A percentile compares a stretch with the other conserved stretches of the same genome.
Evolutionary conservation across 1,140 invertebrate species (phyloP).

Genomic region (Macrobrachium rosenbergii): DNA sequence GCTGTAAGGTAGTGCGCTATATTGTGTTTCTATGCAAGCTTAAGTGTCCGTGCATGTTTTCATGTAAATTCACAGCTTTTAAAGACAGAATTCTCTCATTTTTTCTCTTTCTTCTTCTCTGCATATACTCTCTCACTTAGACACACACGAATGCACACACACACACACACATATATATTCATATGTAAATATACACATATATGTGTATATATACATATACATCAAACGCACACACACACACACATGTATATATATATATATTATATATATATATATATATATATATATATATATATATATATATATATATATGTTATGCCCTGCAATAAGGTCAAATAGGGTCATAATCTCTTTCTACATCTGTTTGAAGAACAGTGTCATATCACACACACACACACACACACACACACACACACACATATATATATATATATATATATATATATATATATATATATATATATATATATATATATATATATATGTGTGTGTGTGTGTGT

Average conservation of each 20-base stretch:
- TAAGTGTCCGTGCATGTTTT: no score
- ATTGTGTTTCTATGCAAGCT: no score
- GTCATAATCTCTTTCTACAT: no score
- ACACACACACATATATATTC: slow-evolving; percentile 25
- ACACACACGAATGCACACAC: neutral
- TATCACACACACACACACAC: no score
- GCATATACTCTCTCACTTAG: neutral
- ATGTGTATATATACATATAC: slow-evolving; percentile 4
- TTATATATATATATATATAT: neutral
- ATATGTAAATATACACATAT: slow-evolving; percentile 25
- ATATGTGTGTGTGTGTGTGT: slow-evolving; percentile 11
- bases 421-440: slow-evolving; percentile 32
- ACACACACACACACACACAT: slow-evolving; percentile 5
- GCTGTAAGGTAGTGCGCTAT: no score
- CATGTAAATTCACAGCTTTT: neutral
- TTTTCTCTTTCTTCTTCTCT: neutral
- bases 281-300: neutral
- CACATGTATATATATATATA: no score
- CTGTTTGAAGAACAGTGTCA: no score
- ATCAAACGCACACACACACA: neutral
- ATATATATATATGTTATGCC: neutral
- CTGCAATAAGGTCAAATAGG: no score
- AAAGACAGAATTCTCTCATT: neutral
- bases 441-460: neutral
- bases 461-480: neutral